Percentiles rank a stretch among this genome's conserved stretches.
These are phyloP conservation scores for Champsocephalus esox DNA, from an alignment of 2,797 vertebrate genomes.

Conservation along the genomic window DNA sequence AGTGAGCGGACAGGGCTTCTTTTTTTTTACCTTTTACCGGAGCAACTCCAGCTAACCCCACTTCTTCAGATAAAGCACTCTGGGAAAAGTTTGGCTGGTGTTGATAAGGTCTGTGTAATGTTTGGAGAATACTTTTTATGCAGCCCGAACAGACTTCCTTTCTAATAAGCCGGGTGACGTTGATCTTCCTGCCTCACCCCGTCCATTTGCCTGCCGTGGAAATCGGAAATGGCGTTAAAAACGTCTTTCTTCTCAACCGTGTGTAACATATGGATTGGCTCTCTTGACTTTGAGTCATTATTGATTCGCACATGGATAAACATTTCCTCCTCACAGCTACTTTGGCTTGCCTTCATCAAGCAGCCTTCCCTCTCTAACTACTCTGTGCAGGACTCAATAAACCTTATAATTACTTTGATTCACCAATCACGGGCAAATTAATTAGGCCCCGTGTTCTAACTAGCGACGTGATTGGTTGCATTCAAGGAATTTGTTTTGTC, in stretches of 20 bases:
- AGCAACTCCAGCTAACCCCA: slow-evolving; percentile 53
- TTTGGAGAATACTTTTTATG: slow-evolving; percentile 62
- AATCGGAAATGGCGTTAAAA: slow-evolving; percentile 67
- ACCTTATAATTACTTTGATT: slow-evolving; percentile 82
- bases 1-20: slow-evolving; percentile 58
- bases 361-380: slow-evolving; percentile 66
- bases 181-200: slow-evolving; percentile 55
- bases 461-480: slow-evolving; percentile 71
- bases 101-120: slow-evolving; percentile 70
- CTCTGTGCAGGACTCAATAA: slow-evolving; percentile 73
- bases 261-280: slow-evolving; percentile 69
- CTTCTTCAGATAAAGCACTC: slow-evolving; percentile 58
- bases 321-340: slow-evolving; percentile 78
- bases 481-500: slow-evolving; percentile 70
- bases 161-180: slow-evolving; percentile 69
- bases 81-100: slow-evolving; percentile 64
- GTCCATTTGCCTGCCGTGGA: slow-evolving; percentile 52
- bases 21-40: slow-evolving; percentile 29
- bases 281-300: slow-evolving; percentile 80
- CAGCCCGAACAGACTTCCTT: slow-evolving; percentile 59
- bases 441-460: slow-evolving; percentile 74
- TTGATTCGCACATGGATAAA: slow-evolving; percentile 81
- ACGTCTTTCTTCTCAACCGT: slow-evolving; percentile 58
- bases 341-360: slow-evolving; percentile 75
- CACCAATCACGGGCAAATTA: slow-evolving; percentile 75